Evolutionary conservation across 2,888 invertebrate species (phyloP), one percentile per base, ranked within the genome.

Genomic region (Meiosimyza decipiens): DNA sequence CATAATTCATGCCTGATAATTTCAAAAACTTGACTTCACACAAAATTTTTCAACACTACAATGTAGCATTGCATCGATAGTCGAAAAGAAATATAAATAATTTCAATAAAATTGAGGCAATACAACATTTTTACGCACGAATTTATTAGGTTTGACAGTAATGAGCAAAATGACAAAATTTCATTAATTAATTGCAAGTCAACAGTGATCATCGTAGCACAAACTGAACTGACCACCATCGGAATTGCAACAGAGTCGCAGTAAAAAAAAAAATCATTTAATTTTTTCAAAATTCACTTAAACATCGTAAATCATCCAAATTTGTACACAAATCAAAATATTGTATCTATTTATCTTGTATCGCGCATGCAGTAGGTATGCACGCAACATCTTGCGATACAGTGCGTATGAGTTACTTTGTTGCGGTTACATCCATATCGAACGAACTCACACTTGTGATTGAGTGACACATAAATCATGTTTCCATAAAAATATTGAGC

Each of bases 381-480:
- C 22, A 51, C 1, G 59, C n/a, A 13, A 18, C 18, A 28, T 3
- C 6, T 55, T 63, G 64, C 57, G 12, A 18, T 63, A 77, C 77
- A 65, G 71, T 65, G 80, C 80, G 78, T 82, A 81, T 82, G 79
- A 77, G 80, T 77, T 77, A 79, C 77, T 72, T 70, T 67, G 33
- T 49, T 55, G 54, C 62, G 22, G 18, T 22, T 71, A 40, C 40
- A 40, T 67, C 74, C 72, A 77, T 77, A 67, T 77, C 74, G 28
- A 68, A 71, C 62, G 67, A 64, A 72, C 71, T 67, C 70, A 71
- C 73, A 65, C 73, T 47, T 73, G 73, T 72, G 71, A 75, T 63
- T 77, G 76, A 77, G 78, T 78, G 77, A 81, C 79, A 80, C 74
- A 76, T 81, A 82, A 83, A 83, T 83, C 82, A 82, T 83, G 82